These are phyloP conservation scores for Acanthopagrus latus DNA, from an alignment of 2,797 vertebrate species.

Conservation along the genomic window DNA sequence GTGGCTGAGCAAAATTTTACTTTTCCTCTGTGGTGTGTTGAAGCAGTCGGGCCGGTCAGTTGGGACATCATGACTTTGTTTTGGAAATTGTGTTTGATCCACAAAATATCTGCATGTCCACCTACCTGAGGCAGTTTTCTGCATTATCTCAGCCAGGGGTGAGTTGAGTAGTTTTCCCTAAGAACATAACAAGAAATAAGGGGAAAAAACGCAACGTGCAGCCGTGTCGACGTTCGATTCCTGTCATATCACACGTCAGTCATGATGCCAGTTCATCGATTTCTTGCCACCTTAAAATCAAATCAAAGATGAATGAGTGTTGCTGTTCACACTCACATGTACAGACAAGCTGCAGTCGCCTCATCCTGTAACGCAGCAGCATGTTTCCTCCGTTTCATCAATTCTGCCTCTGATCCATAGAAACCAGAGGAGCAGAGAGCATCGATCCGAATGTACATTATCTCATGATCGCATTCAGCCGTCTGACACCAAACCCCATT, in stretches of 20 bases:
- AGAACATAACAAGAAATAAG: background rate
- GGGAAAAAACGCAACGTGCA: background rate
- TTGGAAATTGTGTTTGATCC: background rate
- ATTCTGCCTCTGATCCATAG: constrained; percentile 40
- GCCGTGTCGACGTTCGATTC: background rate
- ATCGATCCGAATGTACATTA: constrained; percentile 37
- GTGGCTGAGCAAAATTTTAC: background rate
- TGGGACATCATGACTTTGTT: background rate
- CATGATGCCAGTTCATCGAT: background rate
- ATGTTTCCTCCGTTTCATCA: constrained; percentile 14
- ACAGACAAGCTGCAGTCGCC: background rate
- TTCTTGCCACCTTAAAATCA: background rate
- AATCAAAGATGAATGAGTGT: background rate
- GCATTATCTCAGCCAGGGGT: background rate
- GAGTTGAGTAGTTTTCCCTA: too few species aligned
- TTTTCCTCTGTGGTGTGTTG: background rate
- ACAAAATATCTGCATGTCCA: background rate
- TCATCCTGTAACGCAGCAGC: background rate
- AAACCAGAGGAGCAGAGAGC: constrained; percentile 57
- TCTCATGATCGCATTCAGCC: constrained; percentile 48
- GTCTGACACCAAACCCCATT: constrained; percentile 30
- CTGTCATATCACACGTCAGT: too few species aligned
- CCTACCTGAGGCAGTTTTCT: too few species aligned
- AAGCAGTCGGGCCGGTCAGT: background rate
- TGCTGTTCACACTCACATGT: background rate